Evolutionary conservation across 2,888 invertebrate genomes (phyloP).

Genomic region (Exephanes ischioxanthus): DNA sequence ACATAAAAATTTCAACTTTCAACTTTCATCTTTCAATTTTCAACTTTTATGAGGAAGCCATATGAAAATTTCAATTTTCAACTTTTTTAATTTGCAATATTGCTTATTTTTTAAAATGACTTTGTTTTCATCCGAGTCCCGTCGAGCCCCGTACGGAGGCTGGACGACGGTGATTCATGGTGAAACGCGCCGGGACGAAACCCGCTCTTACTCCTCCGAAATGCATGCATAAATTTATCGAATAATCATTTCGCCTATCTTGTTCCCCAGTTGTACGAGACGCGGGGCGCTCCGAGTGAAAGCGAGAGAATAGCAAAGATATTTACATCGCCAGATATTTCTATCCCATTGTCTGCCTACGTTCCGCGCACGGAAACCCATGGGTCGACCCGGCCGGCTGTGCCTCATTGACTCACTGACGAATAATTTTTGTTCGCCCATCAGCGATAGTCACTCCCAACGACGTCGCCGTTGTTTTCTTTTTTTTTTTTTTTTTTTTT

Average conservation of each 20-base stretch:
- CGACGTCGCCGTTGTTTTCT: conserved; percentile 37
- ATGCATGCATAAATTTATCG: conserved; percentile 64
- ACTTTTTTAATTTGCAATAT: no score
- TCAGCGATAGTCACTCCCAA: conserved; percentile 57
- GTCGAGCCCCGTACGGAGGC: conserved; percentile 8
- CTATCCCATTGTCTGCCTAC: conserved; percentile 80
- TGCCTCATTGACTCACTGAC: conserved; percentile 69
- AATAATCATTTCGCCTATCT: conserved; percentile 22
- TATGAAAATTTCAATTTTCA: no score
- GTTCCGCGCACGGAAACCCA: conserved; percentile 71
- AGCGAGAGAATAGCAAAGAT: conserved; percentile 45
- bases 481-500: no score
- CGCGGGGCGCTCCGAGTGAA: conserved; percentile 35
- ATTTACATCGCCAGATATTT: conserved; percentile 66
- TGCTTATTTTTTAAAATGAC: background rate
- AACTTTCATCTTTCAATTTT: no score
- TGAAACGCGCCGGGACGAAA: conserved; percentile 12
- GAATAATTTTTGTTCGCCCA: conserved; percentile 66
- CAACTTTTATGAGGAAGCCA: no score
- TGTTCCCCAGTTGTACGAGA: conserved; percentile 33
- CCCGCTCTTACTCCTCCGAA: conserved; percentile 36
- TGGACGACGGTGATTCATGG: conserved; percentile 18
- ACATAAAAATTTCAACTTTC: no score
- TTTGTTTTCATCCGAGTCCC: background rate
- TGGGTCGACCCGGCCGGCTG: conserved; percentile 30